Evolutionary conservation across 2,113 vertebrate genomes (phyloP), one percentile per base, ranked within the genome.

Genomic region (Spizaetus ornatus): DNA sequence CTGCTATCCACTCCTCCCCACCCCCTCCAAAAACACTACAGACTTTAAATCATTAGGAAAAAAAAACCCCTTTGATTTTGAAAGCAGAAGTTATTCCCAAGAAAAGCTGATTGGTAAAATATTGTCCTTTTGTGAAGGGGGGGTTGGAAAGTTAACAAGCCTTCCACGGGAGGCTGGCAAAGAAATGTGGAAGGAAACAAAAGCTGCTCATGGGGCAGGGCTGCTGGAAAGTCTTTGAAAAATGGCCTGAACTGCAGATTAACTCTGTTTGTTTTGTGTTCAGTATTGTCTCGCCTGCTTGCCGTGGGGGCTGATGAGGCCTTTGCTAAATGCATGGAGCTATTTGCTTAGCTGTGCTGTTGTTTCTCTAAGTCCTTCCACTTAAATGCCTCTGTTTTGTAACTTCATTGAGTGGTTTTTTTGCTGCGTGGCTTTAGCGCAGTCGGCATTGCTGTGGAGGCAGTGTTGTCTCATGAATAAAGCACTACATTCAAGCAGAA

Each of bases 51-150:
- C 76, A 34, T 45, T 19, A 27, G 45, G 20, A 4, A 11, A 21
- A 27, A 27, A 29, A 71, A 25, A 16, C 6, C 11, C 6, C 36
- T 88, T 86, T 81, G 67, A 47, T 83, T 95, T 48, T 53, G 53
- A 96, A 94, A 52, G 50, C 27, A 52, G 65, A 81, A 62, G 36
- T 81, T 74, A 78, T 82, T 93, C 63, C 83, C 15, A n/a, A 61
- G 59, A 31, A 94, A 95, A 90, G 23, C 66, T 47, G 52, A 66
- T 40, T n/a, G 52, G 50, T 65, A 66, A 96, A 97, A 91, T 55
- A 38, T 17, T 50, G 42, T 48, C 47, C 52, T 65, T 94, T 62
- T 59, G 45, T 48, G 50, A 42, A 71, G 34, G 27, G 17, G 17
- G 42, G 61, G 15, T 15, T 45, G 32, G 48, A 58, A 76, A 84